Evolutionary conservation across 2,113 vertebrate genomes (phyloP).

Genomic region (Chloroceryle aenea): DNA sequence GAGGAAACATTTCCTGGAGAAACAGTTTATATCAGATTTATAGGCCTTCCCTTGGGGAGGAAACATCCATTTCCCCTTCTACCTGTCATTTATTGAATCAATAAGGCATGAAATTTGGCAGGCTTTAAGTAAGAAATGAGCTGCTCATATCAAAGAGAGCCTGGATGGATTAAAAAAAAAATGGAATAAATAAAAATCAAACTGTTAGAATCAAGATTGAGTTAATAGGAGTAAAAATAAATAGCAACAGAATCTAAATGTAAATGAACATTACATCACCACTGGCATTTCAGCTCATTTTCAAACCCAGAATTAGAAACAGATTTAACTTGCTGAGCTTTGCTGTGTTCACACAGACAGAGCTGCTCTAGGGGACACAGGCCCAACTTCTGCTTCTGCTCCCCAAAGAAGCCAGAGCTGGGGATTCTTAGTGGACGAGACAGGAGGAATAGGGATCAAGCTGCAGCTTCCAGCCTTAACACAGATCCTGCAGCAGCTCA

Average conservation of each 20-base stretch:
- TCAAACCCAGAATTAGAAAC: constrained; percentile 7
- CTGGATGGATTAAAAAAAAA: neutral
- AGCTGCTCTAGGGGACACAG: neutral
- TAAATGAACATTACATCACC: constrained; percentile 56
- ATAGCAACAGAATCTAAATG: constrained; percentile 48
- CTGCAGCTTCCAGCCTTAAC: neutral
- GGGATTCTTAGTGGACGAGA: neutral
- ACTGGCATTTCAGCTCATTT: constrained; percentile 39
- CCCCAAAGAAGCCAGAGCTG: neutral
- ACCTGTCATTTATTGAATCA: constrained; percentile 37
- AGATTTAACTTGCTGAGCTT: neutral
- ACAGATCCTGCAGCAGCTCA: neutral
- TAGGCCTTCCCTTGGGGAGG: constrained; percentile 22
- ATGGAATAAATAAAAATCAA: neutral
- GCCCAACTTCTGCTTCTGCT: neutral
- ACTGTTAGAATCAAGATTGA: neutral
- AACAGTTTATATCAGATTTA: constrained; percentile 5
- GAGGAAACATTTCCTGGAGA: constrained; percentile 3
- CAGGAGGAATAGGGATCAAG: neutral
- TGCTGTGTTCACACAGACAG: neutral
- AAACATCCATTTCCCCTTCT: constrained; percentile 34
- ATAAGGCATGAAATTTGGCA: constrained; percentile 20
- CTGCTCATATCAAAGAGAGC: neutral
- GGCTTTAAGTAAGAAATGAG: constrained; percentile 33
- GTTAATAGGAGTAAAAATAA: constrained; percentile 55